Percentiles rank a stretch among this genome's conserved stretches.
Evolutionary conservation across 2,797 vertebrate species (phyloP).

Genomic region (Spea hammondii): DNA sequence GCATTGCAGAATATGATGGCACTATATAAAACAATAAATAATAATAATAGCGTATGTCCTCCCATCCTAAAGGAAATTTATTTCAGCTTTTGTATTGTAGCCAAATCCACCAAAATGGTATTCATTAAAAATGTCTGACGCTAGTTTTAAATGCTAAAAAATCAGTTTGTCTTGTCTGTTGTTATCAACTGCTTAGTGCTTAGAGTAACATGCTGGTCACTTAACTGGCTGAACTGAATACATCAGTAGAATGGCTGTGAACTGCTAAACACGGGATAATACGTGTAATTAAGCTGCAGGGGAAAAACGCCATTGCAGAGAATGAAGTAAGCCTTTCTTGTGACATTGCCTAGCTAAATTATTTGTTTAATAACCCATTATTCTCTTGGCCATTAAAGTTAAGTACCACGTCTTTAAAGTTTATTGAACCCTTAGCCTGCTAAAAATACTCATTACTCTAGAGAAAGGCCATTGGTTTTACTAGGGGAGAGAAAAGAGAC

Average conservation of each 20-base stretch:
- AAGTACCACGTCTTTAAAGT: constrained; percentile 55
- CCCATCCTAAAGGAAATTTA: no score
- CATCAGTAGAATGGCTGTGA: constrained; percentile 41
- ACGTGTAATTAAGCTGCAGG: constrained; percentile 53
- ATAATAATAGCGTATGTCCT: no score
- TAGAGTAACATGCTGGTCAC: constrained; percentile 45
- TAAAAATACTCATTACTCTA: constrained; percentile 53
- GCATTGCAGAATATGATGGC: no score
- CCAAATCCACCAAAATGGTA: no score
- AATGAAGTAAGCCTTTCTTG: constrained; percentile 19
- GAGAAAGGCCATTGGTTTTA: constrained; percentile 41
- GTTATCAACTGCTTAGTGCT: constrained; percentile 31
- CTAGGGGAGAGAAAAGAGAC: constrained; percentile 20
- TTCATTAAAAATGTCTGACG: neutral
- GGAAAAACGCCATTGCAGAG: constrained; percentile 47
- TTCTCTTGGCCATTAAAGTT: constrained; percentile 57
- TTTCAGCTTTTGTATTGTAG: no score
- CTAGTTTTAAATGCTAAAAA: neutral
- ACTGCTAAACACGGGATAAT: constrained; percentile 55
- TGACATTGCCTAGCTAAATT: constrained; percentile 50
- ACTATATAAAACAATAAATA: no score
- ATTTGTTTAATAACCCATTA: constrained; percentile 54
- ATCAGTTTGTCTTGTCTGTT: constrained; percentile 7
- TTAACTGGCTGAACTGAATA: neutral
- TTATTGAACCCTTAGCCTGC: constrained; percentile 45